Conservation (phyloP, 2,888 invertebrate species). For the Graphium colonna region DNA sequence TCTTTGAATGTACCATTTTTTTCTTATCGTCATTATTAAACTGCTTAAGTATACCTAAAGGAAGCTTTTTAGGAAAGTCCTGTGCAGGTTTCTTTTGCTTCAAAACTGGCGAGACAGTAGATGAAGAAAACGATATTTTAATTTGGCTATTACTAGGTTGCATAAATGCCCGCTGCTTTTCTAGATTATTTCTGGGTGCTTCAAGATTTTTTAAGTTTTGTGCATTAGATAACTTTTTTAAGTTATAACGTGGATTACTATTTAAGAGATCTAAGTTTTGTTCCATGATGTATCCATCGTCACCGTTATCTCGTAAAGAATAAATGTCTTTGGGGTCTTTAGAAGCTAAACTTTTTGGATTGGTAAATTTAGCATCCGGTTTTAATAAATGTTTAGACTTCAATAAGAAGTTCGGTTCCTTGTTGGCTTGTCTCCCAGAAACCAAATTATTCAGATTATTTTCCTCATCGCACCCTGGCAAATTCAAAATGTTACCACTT, state of each 20-base stretch:
- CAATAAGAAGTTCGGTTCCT: neutral
- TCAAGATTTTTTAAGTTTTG: neutral
- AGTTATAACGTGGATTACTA: neutral
- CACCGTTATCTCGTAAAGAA: neutral
- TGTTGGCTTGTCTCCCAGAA: neutral
- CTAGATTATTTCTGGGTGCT: constrained; percentile 6
- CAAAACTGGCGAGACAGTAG: constrained; percentile 21
- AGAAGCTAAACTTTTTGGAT: neutral
- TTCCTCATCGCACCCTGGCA: constrained; percentile 15
- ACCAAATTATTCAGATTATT: neutral
- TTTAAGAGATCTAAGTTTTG: neutral
- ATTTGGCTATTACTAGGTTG: constrained; percentile 34
- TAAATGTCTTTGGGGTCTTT: neutral
- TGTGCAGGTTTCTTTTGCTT: neutral
- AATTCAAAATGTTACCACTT: constrained; percentile 6
- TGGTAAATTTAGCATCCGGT: neutral
- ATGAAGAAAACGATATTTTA: constrained; percentile 39
- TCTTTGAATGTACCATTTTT: neutral
- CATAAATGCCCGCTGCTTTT: constrained; percentile 21
- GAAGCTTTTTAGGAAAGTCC: constrained; percentile 24
- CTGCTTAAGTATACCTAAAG: neutral
- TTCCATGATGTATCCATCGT: neutral
- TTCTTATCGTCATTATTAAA: neutral
- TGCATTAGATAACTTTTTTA: constrained; percentile 10
- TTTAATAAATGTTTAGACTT: neutral